Evolutionary conservation across 2,113 vertebrate genomes (phyloP), one percentile per base, ranked within the genome.

Genomic region (Aspidoscelis tigris): DNA sequence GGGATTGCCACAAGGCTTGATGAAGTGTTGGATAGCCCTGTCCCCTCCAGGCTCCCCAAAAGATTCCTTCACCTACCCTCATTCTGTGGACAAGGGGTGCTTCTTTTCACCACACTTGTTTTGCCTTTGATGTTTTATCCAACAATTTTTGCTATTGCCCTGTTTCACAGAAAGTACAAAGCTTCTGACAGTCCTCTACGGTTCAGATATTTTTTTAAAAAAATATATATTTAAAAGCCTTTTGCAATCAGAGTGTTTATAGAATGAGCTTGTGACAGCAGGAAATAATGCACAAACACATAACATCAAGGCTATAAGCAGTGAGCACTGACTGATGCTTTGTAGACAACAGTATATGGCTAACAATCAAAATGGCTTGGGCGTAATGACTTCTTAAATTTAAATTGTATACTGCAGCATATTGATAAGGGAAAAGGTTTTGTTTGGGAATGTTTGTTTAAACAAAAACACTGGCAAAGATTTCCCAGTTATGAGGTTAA

Each of bases 401-500:
- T 64, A 91, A 89, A 26, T 53, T 53, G 41, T 43, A 85, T 43
- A 10, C 68, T 80, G 80, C 50, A 82, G 20, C 20, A 66, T 72
- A 82, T 33, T 82, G 84, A 50, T 76, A 90, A 93, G 53, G 47
- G 43, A 22, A 75, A 92, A 80, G 0, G 1, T 39, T 85, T 82
- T 87, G 69, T 83, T 86, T 86, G 22, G 7, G 88, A 53, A 78
- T 76, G 5, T 90, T 90, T 76, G 33, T 78, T 90, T 71, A 50
- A 86, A 85, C 69, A 82, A 12, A 82, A 7, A 58, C 44, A 78
- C 14, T 10, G 47, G 43, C 41, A 73, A 73, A 74, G 41, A 81
- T 78, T 86, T 9, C 24, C 65, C 80, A 43, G 73, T 58, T 87
- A 44, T 33, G 90, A 68, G 78, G 2, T 1, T 89, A 90, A 92